These are phyloP conservation scores for Dicranocentrus wangi DNA, from an alignment of 2,888 invertebrate genomes.

Conservation along the genomic window DNA sequence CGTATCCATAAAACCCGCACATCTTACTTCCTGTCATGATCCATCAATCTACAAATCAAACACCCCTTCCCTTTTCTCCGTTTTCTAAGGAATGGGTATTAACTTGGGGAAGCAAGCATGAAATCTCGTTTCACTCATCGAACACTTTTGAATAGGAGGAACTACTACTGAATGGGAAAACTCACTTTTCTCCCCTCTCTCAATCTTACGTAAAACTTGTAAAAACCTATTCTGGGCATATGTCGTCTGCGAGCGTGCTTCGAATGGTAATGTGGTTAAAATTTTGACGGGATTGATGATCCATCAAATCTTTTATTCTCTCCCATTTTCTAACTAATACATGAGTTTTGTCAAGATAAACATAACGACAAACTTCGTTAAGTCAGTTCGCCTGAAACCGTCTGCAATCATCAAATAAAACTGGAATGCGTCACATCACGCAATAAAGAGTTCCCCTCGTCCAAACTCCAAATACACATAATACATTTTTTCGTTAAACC, in stretches of 20 bases:
- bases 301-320: constrained; percentile 59
- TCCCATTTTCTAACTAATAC: constrained; percentile 33
- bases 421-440: too few species aligned
- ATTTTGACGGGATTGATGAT: constrained; percentile 43
- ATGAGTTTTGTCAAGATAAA: not conserved
- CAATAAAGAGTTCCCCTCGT: too few species aligned
- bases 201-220: not conserved
- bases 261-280: constrained; percentile 48
- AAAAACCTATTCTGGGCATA: constrained; percentile 26
- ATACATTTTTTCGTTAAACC: too few species aligned
- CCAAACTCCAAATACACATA: too few species aligned
- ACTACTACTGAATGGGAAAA: not conserved
- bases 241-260: constrained; percentile 42
- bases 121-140: constrained; percentile 31
- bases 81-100: constrained; percentile 37
- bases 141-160: not conserved
- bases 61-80: constrained; percentile 1
- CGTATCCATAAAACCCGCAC: not conserved
- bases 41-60: constrained; percentile 51
- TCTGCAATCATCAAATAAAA: too few species aligned
- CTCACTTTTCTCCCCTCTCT: not conserved
- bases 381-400: too few species aligned
- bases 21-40: constrained; percentile 20
- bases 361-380: too few species aligned
- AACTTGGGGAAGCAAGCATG: constrained; percentile 36